Evolutionary conservation across 2,797 vertebrate species (phyloP).

Genomic region (Pyrocephalus nanus): DNA sequence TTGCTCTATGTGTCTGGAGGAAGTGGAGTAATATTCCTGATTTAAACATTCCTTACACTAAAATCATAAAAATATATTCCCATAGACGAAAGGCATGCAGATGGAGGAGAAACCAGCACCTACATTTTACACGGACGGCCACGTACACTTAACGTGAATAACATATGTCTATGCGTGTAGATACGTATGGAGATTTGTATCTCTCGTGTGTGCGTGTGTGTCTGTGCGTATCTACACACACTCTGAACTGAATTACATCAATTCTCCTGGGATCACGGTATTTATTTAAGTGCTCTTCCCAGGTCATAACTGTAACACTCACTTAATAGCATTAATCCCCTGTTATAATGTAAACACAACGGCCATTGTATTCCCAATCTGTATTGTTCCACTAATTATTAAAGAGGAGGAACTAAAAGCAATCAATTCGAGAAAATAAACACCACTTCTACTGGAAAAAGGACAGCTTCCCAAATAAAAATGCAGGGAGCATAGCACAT

Average conservation of each 20-base stretch:
- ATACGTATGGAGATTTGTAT: background rate
- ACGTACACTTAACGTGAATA: background rate
- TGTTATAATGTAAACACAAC: constrained; percentile 69
- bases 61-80: background rate
- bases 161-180: background rate
- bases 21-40: background rate
- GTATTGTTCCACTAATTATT: constrained; percentile 71
- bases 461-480: constrained; percentile 18
- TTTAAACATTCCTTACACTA: background rate
- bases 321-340: constrained; percentile 70
- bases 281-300: constrained; percentile 50
- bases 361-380: constrained; percentile 68
- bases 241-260: constrained; percentile 14
- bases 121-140: background rate
- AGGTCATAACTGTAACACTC: constrained; percentile 47
- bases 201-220: background rate
- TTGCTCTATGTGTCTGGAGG: background rate
- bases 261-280: background rate
- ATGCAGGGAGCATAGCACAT: constrained; percentile 4
- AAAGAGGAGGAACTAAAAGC: constrained; percentile 61
- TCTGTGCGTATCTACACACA: constrained; percentile 1
- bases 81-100: background rate
- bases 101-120: background rate
- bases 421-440: constrained; percentile 50
- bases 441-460: constrained; percentile 21